Evolutionary conservation across 2,888 invertebrate species (phyloP), one percentile per base, ranked within the genome.

Genomic region (Aleiodes alternator): DNA sequence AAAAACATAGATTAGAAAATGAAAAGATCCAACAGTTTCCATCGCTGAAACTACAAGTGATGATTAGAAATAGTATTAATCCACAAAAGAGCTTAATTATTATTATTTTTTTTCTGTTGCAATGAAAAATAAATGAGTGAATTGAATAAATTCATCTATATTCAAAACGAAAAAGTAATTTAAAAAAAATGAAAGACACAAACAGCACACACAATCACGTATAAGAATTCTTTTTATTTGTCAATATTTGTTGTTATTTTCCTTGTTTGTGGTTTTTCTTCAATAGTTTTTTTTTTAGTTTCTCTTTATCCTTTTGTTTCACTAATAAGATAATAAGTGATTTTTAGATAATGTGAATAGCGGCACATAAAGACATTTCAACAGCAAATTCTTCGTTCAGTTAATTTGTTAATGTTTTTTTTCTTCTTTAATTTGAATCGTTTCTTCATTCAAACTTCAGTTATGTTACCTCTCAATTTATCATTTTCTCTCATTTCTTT

Each of bases 321-420:
- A 82, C 79, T 83, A 81, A 80, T 84, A 78, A 81, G 81, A 82
- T 82, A 82, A 81, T 80, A 81, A 80, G 78, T 80, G 78, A 80
- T 74, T 80, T 79, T 78, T 81, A 80, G 79, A 70, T 61, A 71
- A 75, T 81, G 80, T 82, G 83, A 79, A 80, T 81, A 79, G 79
- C 74, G 79, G 75, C 77, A 75, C 80, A 82, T 80, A 80, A 79
- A 76, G 81, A 80, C 76, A 69, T 75, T 70, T 76, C 72, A 78
- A 80, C 76, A 75, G 71, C 72, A 75, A 66, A 70, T 77, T 77
- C 70, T 71, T 51, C 56, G 6, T 66, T 56, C 61, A 31, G 69
- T 68, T 23, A 53, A 64, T 59, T n/a, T 31, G 34, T 6, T 34
- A 34, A 34, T 34, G 34, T 73, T 70, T 29, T 68, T 53, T 9